Percentiles rank a stretch among this genome's conserved stretches.
Evolutionary conservation across 2,113 vertebrate genomes (phyloP).

Genomic region (Mustelus asterias): DNA sequence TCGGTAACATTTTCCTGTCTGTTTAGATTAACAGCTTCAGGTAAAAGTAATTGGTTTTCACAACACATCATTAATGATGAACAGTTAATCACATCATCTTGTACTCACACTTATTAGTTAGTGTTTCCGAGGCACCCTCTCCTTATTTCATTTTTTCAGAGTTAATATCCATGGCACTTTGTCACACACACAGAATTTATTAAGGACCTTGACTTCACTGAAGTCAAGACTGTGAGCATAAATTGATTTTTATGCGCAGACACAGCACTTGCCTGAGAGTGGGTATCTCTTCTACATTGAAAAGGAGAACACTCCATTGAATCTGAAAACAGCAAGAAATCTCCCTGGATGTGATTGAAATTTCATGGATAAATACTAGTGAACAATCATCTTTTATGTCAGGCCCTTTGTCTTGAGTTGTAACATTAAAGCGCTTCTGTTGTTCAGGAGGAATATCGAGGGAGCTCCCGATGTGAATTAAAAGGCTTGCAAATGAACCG

Average conservation of each 20-base stretch:
- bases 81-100: not conserved
- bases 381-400: conserved; percentile 48
- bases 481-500: conserved; percentile 48
- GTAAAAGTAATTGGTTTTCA: conserved; percentile 2
- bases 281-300: conserved; percentile 49
- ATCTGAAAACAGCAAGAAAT: conserved; percentile 47
- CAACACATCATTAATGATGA: not conserved
- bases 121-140: not conserved
- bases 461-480: conserved; percentile 43
- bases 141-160: conserved; percentile 37
- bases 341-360: conserved; percentile 48
- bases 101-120: not conserved
- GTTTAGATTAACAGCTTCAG: not conserved
- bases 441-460: conserved; percentile 43
- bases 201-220: conserved; percentile 44
- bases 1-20: not conserved
- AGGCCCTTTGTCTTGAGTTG: conserved; percentile 44
- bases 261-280: conserved; percentile 48
- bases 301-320: conserved; percentile 49
- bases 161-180: conserved; percentile 43
- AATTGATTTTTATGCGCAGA: conserved; percentile 53
- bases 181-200: conserved; percentile 43
- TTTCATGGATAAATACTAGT: conserved; percentile 54
- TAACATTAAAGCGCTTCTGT: conserved; percentile 40
- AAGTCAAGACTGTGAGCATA: conserved; percentile 47